A percentile compares a stretch with the other conserved stretches of the same genome.
Conservation (phyloP, 1,140 invertebrate genomes). For the Drosophila pectinifera region DNA sequence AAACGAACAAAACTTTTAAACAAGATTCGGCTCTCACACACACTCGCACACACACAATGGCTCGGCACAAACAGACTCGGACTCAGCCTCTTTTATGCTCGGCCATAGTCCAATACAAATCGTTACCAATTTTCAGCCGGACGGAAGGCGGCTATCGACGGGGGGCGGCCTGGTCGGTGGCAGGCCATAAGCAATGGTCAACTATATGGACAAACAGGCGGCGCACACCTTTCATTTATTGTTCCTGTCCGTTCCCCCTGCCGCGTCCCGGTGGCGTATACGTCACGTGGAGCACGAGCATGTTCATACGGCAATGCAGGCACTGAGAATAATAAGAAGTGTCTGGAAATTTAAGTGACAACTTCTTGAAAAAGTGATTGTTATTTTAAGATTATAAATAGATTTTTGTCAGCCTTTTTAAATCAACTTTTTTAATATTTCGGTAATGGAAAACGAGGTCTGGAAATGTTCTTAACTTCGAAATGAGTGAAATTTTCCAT, state of each 20-base stretch:
- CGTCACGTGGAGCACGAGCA: conserved; percentile 42
- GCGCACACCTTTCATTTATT: conserved; percentile 81
- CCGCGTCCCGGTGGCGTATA: conserved; percentile 52
- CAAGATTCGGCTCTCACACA: conserved; percentile 40
- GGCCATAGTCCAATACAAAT: conserved; percentile 74
- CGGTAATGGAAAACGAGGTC: too few relatives aligned
- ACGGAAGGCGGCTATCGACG: conserved; percentile 9
- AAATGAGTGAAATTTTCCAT: too few relatives aligned
- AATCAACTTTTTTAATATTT: too few relatives aligned
- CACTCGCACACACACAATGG: conserved; percentile 33
- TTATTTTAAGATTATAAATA: background rate
- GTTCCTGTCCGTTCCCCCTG: conserved; percentile 37
- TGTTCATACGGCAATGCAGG: conserved; percentile 35
- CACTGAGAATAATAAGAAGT: background rate
- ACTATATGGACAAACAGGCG: conserved; percentile 73
- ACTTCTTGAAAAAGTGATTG: too few relatives aligned
- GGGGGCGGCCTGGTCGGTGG: conserved; percentile 28
- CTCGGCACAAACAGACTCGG: conserved; percentile 12
- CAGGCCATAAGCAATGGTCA: conserved; percentile 75
- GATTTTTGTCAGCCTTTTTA: fast-evolving
- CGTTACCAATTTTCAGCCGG: conserved; percentile 80
- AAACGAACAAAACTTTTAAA: conserved; percentile 69
- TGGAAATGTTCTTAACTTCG: too few relatives aligned
- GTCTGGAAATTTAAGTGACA: background rate
- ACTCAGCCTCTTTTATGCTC: conserved; percentile 67